A percentile compares a stretch with the other conserved stretches of the same genome.
phyloP scores from a whole-genome alignment of 1,140 invertebrate genomes.

The Colletes latitarsis region DNA sequence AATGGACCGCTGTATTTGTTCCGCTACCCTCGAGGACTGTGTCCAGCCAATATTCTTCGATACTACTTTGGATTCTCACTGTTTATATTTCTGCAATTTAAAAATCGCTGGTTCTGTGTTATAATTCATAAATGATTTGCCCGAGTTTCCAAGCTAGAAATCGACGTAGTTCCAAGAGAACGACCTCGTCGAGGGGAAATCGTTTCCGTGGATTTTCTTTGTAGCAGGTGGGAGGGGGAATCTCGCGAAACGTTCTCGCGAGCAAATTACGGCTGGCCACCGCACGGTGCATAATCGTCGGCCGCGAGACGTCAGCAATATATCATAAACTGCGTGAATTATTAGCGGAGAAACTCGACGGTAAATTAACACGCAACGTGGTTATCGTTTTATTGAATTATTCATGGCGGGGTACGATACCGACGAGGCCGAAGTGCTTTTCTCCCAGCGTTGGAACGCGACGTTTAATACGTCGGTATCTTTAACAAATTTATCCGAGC shows the following conservation, averaged over 20 bases:
- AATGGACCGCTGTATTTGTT: no score
- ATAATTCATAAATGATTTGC: no score
- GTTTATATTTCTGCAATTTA: no score
- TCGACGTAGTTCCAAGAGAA: not conserved
- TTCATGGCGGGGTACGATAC: constrained; percentile 52
- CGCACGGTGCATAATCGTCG: constrained; percentile 46
- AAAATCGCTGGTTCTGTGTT: no score
- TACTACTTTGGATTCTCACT: no score
- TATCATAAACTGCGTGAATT: constrained; percentile 63
- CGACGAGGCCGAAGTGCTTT: constrained; percentile 6
- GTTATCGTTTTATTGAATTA: constrained; percentile 68
- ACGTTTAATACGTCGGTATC: constrained; percentile 44
- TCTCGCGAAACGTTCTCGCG: constrained; percentile 37
- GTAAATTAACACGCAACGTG: constrained; percentile 62
- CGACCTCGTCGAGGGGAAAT: not conserved
- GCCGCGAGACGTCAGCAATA: constrained; percentile 50
- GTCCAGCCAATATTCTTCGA: no score
- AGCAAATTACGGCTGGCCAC: constrained; percentile 24
- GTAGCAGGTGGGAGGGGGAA: accelerated
- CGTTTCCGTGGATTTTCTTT: not conserved
- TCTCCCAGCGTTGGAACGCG: constrained; percentile 1
- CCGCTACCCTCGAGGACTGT: no score
- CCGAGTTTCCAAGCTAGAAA: not conserved
- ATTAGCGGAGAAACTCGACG: constrained; percentile 62
- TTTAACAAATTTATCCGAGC: constrained; percentile 52